Percentiles rank a stretch among this genome's conserved stretches.
Conservation (phyloP, 2,797 vertebrate species). For the Hybognathus amarus region DNA sequence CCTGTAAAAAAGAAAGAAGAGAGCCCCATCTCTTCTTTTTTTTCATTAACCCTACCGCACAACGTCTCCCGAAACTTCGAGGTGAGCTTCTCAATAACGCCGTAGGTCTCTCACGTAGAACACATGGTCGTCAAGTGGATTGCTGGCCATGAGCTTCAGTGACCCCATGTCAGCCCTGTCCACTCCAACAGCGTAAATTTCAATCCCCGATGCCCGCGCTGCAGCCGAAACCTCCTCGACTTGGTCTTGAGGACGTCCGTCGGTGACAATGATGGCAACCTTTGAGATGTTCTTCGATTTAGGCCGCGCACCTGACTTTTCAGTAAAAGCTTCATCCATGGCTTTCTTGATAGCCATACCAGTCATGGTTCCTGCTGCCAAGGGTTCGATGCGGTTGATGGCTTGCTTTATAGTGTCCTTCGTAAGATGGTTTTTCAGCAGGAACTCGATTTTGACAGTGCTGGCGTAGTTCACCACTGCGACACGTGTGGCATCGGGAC, state of each 20-base stretch:
- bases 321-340: slow-evolving; percentile 90
- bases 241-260: slow-evolving; percentile 94
- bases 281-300: slow-evolving; percentile 85
- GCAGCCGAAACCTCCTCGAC: slow-evolving; percentile 77
- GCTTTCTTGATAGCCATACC: slow-evolving; percentile 94
- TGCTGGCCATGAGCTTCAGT: slow-evolving; percentile 87
- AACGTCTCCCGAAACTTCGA: slow-evolving; percentile 90
- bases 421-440: slow-evolving; percentile 86
- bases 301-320: slow-evolving; percentile 87
- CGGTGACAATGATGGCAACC: slow-evolving; percentile 92
- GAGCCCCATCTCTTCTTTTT: slow-evolving; percentile 17
- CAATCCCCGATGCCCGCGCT: slow-evolving; percentile 74
- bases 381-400: slow-evolving; percentile 86
- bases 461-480: slow-evolving; percentile 96
- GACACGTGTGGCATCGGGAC: slow-evolving; percentile 85
- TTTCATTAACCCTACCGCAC: slow-evolving; percentile 80
- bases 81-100: slow-evolving; percentile 93
- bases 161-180: slow-evolving; percentile 88
- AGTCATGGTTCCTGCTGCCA: slow-evolving; percentile 95
- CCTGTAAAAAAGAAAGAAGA: slow-evolving; percentile 24
- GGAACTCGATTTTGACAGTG: slow-evolving; percentile 92
- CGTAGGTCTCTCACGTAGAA: slow-evolving; percentile 95
- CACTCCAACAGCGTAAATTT: slow-evolving; percentile 88
- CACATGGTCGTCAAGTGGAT: slow-evolving; percentile 89
- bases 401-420: slow-evolving; percentile 87